Evolutionary conservation across 2,797 vertebrate genomes (phyloP).

Genomic region (Denticeps clupeoides): DNA sequence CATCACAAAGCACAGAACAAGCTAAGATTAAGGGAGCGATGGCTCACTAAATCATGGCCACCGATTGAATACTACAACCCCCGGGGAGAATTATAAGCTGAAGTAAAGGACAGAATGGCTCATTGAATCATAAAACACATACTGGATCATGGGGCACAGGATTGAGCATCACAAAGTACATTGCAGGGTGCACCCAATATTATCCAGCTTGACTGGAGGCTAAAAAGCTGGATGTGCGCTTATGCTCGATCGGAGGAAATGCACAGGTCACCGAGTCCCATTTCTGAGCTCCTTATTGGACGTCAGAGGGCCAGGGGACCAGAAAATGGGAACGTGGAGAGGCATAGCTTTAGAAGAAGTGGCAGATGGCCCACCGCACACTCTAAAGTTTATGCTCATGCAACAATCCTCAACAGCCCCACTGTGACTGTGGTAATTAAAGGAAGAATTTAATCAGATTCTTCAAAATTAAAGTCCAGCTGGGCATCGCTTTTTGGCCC

Average conservation of each 20-base stretch:
- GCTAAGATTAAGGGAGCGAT: neutral
- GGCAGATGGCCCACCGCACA: constrained; percentile 62
- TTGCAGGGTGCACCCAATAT: neutral
- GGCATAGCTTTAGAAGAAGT: constrained; percentile 45
- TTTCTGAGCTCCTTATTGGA: neutral
- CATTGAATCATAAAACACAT: constrained; percentile 1
- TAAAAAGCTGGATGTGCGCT: neutral
- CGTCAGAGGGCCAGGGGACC: constrained; percentile 38
- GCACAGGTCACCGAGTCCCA: neutral
- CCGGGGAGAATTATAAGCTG: neutral
- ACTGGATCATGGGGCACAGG: neutral
- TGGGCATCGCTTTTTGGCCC: constrained; percentile 61
- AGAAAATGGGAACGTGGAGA: constrained; percentile 10
- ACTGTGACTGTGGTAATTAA: constrained; percentile 70
- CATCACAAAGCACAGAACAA: neutral
- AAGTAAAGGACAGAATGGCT: neutral
- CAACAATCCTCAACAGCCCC: constrained; percentile 68
- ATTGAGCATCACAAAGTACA: neutral
- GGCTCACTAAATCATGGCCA: neutral
- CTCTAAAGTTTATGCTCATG: constrained; percentile 63
- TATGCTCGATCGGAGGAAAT: neutral
- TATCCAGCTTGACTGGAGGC: neutral
- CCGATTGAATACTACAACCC: neutral
- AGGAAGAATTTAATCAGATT: constrained; percentile 76
- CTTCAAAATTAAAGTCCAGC: constrained; percentile 75